Conservation (phyloP, 2,888 invertebrate species). For the Caenorhabditis sp. region DNA sequence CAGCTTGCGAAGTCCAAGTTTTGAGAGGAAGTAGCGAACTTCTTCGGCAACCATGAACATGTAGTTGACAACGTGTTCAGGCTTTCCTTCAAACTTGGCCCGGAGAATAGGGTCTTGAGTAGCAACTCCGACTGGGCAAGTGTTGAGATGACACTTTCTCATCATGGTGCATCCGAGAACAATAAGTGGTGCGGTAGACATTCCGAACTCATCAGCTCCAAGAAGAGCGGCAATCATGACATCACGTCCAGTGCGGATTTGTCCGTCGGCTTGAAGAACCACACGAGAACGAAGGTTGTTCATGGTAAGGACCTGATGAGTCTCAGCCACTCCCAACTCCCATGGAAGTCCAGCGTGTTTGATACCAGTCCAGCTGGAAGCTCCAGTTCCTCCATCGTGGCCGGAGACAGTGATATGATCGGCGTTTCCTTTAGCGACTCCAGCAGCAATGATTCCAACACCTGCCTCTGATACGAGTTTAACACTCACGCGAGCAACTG, state of each 20-base stretch:
- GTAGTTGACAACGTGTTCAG: conserved; percentile 97
- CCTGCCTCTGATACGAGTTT: conserved; percentile 99
- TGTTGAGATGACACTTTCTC: conserved; percentile 99
- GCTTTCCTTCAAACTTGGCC: conserved; percentile 97
- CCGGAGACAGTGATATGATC: conserved; percentile 99
- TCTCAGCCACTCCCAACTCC: conserved; percentile 98
- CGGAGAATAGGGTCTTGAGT: conserved; percentile 97
- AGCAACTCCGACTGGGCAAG: conserved; percentile 98
- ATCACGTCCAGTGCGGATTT: conserved; percentile 95
- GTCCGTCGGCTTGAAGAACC: conserved; percentile 96
- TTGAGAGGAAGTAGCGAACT: conserved; percentile 92
- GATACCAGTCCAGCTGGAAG: conserved; percentile 95
- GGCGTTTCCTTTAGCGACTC: conserved; percentile 97
- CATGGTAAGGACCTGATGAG: conserved; percentile 89
- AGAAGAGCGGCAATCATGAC: conserved; percentile 95
- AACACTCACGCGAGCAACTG: conserved; percentile 94
- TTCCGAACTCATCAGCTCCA: conserved; percentile 98
- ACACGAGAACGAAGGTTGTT: conserved; percentile 89
- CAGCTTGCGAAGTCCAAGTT: conserved; percentile 89
- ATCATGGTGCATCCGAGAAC: conserved; percentile 99
- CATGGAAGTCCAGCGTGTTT: conserved; percentile 97
- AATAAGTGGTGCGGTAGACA: conserved; percentile 98
- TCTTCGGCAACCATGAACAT: conserved; percentile 98
- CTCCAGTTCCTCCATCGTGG: conserved; percentile 99
- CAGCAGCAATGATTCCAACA: conserved; percentile 98